Percentiles rank a stretch among this genome's conserved stretches.
phyloP scores from a whole-genome alignment of 2,888 invertebrate genomes.

The Itoplectis maculator region DNA sequence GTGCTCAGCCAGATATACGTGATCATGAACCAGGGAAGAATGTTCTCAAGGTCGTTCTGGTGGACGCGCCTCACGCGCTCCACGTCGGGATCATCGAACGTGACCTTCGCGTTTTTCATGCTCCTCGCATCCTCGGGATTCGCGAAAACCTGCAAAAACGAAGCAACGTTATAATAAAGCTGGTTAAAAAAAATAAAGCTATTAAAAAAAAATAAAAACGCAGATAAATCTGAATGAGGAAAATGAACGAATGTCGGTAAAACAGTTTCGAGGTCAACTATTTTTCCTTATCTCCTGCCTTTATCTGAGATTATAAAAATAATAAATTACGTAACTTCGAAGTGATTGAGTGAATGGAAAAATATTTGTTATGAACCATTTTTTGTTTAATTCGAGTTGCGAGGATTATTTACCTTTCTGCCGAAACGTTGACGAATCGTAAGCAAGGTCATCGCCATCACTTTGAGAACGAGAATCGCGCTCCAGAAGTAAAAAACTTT shows the following conservation, averaged over 20 bases:
- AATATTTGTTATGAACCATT: too few species aligned
- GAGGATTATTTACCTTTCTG: conserved; percentile 74
- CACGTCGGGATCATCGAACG: conserved; percentile 84
- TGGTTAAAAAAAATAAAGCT: too few species aligned
- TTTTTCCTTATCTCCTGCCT: too few species aligned
- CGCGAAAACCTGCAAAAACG: conserved; percentile 73
- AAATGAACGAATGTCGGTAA: too few species aligned
- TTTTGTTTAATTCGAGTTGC: too few species aligned
- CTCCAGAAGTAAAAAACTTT: conserved; percentile 78
- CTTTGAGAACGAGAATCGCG: conserved; percentile 75
- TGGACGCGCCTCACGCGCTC: conserved; percentile 86
- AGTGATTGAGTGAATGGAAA: conserved; percentile 7
- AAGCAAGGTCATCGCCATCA: conserved; percentile 72
- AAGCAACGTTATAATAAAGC: background rate
- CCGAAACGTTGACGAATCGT: conserved; percentile 73
- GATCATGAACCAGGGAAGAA: conserved; percentile 85
- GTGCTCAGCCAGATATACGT: conserved; percentile 86
- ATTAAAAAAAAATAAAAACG: too few species aligned
- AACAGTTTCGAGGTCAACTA: too few species aligned
- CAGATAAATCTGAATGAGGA: too few species aligned
- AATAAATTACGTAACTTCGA: too few species aligned
- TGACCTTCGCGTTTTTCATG: conserved; percentile 64
- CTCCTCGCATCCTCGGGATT: conserved; percentile 75
- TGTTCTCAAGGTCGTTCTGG: conserved; percentile 87
- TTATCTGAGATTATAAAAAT: too few species aligned